Evolutionary conservation across 2,113 vertebrate genomes (phyloP).

Genomic region (Cavia aperea): DNA sequence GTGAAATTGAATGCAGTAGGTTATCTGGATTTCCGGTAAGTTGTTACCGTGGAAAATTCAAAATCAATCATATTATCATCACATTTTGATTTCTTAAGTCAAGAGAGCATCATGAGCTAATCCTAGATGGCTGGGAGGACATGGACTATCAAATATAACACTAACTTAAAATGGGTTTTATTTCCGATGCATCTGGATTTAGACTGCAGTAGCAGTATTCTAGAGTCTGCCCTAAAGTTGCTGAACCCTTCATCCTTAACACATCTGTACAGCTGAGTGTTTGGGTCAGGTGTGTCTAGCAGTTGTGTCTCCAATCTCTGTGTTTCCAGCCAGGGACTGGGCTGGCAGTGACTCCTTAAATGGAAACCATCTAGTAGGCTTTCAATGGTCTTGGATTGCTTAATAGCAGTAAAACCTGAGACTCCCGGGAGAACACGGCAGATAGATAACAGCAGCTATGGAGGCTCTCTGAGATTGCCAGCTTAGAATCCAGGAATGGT

Average conservation of each 20-base stretch:
- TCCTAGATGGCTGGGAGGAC: background rate
- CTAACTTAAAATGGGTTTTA: background rate
- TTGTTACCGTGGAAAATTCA: background rate
- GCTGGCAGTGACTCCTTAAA: background rate
- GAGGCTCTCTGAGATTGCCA: too few relatives aligned
- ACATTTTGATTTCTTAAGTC: conserved; percentile 20
- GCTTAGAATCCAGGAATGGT: too few relatives aligned
- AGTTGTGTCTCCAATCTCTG: background rate
- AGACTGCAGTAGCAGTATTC: background rate
- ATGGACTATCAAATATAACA: background rate
- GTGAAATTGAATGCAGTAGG: background rate
- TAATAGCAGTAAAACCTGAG: background rate
- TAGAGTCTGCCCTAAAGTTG: background rate
- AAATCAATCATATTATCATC: background rate
- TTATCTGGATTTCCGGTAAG: background rate
- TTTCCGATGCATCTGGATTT: background rate
- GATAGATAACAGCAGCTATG: too few relatives aligned
- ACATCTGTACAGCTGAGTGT: background rate
- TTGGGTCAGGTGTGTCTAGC: background rate
- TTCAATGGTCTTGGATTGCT: conserved; percentile 36
- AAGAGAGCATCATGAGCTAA: background rate
- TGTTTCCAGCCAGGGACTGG: background rate
- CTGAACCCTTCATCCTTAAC: background rate
- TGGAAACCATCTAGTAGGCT: conserved; percentile 35
- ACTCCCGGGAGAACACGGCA: too few relatives aligned